A percentile compares a stretch with the other conserved stretches of the same genome.
Conservation (phyloP, 2,888 invertebrate genomes). For the Patella caerulea region DNA sequence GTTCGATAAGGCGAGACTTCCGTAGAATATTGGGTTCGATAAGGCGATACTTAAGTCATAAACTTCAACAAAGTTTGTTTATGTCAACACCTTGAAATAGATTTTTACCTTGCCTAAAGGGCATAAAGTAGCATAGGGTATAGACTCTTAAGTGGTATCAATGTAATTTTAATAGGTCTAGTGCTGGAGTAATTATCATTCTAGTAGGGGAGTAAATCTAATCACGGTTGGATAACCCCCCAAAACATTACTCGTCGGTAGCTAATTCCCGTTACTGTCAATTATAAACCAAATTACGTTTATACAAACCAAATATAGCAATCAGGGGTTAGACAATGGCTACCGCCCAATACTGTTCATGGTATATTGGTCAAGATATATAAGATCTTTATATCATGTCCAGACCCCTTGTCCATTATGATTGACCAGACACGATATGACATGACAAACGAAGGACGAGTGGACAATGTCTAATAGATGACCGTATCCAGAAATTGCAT, state of each 20-base stretch:
- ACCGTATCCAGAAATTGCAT: neutral
- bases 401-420: neutral
- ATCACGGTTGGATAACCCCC: too few relatives aligned
- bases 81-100: constrained; percentile 9
- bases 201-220: too few relatives aligned
- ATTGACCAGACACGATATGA: constrained; percentile 8
- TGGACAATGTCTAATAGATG: constrained; percentile 9
- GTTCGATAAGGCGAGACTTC: neutral
- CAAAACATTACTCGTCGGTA: too few relatives aligned
- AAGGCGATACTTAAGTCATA: neutral
- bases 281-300: too few relatives aligned
- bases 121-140: too few relatives aligned
- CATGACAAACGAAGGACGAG: neutral
- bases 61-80: constrained; percentile 2
- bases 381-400: neutral
- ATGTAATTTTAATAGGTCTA: constrained; percentile 11
- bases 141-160: too few relatives aligned
- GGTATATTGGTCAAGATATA: constrained; percentile 7
- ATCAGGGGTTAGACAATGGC: too few relatives aligned
- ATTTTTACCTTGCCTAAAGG: neutral
- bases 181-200: neutral
- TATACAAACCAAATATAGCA: too few relatives aligned
- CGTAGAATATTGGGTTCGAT: neutral
- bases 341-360: neutral
- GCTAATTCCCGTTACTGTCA: too few relatives aligned